Evolutionary conservation across 2,113 vertebrate species (phyloP).

Genomic region (Artemisiospiza belli): DNA sequence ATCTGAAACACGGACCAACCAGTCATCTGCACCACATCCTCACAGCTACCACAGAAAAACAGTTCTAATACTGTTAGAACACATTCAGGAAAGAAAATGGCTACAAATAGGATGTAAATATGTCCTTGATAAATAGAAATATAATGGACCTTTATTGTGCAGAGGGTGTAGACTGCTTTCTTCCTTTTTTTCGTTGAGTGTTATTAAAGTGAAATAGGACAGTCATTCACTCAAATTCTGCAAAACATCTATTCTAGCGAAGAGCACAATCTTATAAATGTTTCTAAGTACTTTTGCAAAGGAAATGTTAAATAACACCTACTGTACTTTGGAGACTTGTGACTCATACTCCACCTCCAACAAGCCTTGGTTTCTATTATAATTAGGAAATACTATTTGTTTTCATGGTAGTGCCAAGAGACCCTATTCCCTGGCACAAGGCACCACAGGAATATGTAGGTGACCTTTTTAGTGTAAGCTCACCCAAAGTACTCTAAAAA

Average conservation of each 20-base stretch:
- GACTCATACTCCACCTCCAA: conserved; percentile 15
- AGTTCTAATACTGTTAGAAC: neutral
- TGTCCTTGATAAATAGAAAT: neutral
- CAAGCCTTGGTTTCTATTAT: neutral
- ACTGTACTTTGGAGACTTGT: conserved; percentile 8
- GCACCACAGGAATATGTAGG: neutral
- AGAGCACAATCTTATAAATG: neutral
- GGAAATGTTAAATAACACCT: conserved; percentile 18
- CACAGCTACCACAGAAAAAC: neutral
- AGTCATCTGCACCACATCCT: neutral
- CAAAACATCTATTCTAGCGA: neutral
- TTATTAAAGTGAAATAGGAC: neutral
- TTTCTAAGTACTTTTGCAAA: conserved; percentile 1
- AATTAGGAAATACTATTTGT: conserved; percentile 40
- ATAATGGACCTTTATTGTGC: neutral
- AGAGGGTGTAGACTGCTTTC: neutral
- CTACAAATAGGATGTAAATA: neutral
- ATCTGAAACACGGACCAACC: neutral
- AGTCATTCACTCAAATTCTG: neutral
- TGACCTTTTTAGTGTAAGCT: conserved; percentile 19
- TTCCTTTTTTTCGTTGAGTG: neutral
- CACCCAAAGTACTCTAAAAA: neutral
- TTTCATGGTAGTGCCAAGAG: neutral
- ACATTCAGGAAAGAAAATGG: neutral
- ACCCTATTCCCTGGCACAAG: neutral